Conservation (phyloP, 1,140 invertebrate species). For the Aleiodes sp. region DNA sequence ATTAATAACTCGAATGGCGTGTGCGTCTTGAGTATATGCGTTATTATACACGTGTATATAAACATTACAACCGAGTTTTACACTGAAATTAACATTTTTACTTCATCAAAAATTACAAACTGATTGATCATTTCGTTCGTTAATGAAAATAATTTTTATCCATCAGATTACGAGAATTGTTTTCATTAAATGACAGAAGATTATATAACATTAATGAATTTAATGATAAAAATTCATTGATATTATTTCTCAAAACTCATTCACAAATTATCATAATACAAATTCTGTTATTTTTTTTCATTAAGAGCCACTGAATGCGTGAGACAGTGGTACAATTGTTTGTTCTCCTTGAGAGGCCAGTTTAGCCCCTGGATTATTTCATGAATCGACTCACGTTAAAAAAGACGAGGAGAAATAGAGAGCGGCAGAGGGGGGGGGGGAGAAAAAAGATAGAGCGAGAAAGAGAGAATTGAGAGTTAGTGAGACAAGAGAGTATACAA, state of each 20-base stretch:
- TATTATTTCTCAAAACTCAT: not conserved
- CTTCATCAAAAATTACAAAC: not conserved
- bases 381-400: conserved; percentile 29
- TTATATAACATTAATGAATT: not conserved
- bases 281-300: not conserved
- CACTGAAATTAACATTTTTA: not conserved
- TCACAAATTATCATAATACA: not conserved
- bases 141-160: too few species aligned
- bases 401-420: conserved; percentile 3
- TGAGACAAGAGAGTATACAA: conserved; percentile 45
- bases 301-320: not conserved
- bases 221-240: not conserved
- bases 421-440: conserved; percentile 11
- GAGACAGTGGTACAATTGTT: conserved; percentile 27
- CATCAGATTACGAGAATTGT: too few species aligned
- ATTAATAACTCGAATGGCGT: conserved; percentile 26
- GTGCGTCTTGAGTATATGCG: not conserved
- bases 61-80: not conserved
- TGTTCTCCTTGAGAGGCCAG: conserved; percentile 10
- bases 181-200: not conserved
- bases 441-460: conserved; percentile 24
- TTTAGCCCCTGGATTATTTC: conserved; percentile 30
- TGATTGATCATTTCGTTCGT: not conserved
- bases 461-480: not conserved
- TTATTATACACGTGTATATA: conserved; percentile 9